Evolutionary conservation across 2,888 invertebrate species (phyloP).

Genomic region (Pegoplata infirma): DNA sequence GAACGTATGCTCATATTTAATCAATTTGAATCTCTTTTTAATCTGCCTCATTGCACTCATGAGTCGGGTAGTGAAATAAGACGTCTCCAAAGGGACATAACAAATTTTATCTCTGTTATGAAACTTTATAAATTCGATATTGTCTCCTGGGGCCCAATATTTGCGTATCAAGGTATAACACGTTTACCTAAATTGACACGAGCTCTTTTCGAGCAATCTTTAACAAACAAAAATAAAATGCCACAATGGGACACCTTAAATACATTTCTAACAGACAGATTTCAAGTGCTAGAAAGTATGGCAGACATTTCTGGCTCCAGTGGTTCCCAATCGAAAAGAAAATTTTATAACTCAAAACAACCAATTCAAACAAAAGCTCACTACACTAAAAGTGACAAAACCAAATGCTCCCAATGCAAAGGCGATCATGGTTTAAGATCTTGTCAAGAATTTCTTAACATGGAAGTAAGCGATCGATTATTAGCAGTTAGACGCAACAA

Average conservation of each 20-base stretch:
- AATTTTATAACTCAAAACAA: background rate
- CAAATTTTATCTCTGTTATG: background rate
- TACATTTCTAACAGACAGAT: constrained; percentile 23
- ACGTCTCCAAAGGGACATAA: constrained; percentile 1
- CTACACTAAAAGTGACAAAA: background rate
- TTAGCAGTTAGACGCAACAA: background rate
- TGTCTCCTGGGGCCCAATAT: background rate
- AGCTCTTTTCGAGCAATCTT: constrained; percentile 41
- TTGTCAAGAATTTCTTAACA: constrained; percentile 37
- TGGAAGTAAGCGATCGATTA: constrained; percentile 5
- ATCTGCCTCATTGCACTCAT: background rate
- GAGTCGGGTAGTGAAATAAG: background rate
- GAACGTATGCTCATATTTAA: background rate
- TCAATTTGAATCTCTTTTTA: background rate
- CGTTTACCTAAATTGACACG: constrained; percentile 27
- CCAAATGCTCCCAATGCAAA: background rate
- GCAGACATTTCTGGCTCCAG: background rate
- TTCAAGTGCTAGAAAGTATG: constrained; percentile 5
- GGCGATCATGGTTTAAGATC: constrained; percentile 25
- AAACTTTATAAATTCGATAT: constrained; percentile 2
- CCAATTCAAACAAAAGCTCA: background rate
- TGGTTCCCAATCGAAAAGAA: background rate
- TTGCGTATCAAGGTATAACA: constrained; percentile 40
- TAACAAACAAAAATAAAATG: constrained; percentile 27
- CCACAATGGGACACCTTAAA: constrained; percentile 27